Conservation (phyloP, 1,140 invertebrate species). For the Cydia pomonella region DNA sequence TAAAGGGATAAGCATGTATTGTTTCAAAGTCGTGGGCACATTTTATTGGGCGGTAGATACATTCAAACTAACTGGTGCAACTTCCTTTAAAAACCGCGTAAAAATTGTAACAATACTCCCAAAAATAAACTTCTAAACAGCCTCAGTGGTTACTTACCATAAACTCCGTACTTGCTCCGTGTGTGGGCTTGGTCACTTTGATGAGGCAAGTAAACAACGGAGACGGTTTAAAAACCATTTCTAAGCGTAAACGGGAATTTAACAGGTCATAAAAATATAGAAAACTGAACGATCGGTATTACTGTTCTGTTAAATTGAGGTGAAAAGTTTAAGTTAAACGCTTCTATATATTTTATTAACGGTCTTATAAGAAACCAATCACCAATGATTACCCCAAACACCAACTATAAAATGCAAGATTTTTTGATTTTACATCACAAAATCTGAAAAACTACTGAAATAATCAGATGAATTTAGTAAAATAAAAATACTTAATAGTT, state of each 20-base stretch:
- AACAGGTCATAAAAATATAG: constrained; percentile 28
- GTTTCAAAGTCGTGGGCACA: too few relatives aligned
- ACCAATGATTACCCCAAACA: too few relatives aligned
- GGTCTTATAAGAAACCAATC: too few relatives aligned
- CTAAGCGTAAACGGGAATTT: constrained; percentile 20
- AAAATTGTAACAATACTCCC: background rate
- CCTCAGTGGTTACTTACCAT: constrained; percentile 21
- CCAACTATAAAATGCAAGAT: too few relatives aligned
- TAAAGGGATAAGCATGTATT: too few relatives aligned
- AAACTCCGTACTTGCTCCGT: constrained; percentile 20
- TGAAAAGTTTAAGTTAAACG: background rate
- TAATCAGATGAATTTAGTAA: too few relatives aligned
- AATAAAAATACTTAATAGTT: too few relatives aligned
- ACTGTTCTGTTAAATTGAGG: background rate
- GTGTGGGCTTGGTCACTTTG: constrained; percentile 39
- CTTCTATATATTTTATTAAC: background rate
- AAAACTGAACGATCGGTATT: background rate
- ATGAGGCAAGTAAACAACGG: constrained; percentile 34
- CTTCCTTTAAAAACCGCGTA: background rate
- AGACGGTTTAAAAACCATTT: constrained; percentile 4
- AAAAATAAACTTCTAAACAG: constrained; percentile 19
- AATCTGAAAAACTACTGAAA: too few relatives aligned
- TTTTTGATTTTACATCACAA: too few relatives aligned
- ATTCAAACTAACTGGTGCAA: background rate
- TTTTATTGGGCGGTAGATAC: background rate